These are phyloP conservation scores for Microplitis demolitor DNA, from an alignment of 1,140 invertebrate genomes.

Conservation along the genomic window DNA sequence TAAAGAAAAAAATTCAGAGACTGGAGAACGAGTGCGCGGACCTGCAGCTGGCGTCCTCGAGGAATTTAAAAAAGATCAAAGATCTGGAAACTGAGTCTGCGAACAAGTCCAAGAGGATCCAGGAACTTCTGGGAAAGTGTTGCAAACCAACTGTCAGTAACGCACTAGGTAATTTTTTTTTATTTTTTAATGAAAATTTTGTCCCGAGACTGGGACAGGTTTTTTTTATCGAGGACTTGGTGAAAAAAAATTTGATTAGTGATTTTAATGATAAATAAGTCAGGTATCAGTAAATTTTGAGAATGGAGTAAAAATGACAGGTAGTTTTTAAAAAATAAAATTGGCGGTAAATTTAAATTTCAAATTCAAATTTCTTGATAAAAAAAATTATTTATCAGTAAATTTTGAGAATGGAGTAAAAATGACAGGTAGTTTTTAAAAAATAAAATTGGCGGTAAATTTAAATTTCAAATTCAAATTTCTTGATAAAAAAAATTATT, in stretches of 20 bases:
- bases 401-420: background rate
- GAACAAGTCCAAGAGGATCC: constrained; percentile 64
- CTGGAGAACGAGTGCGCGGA: constrained; percentile 67
- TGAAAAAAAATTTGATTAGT: too few species aligned
- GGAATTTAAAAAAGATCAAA: constrained; percentile 64
- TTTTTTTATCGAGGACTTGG: too few species aligned
- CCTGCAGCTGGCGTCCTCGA: constrained; percentile 64
- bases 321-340: too few species aligned
- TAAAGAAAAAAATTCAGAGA: constrained; percentile 65
- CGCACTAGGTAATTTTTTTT: constrained; percentile 43
- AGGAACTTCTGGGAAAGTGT: constrained; percentile 66
- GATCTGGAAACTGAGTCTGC: constrained; percentile 64
- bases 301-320: too few species aligned
- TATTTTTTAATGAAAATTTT: background rate
- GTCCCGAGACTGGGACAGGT: background rate
- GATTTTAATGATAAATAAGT: too few species aligned
- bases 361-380: too few species aligned
- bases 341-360: too few species aligned
- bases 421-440: background rate
- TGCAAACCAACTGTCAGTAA: constrained; percentile 60
- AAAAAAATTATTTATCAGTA: too few species aligned
- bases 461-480: too few species aligned
- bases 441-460: background rate
- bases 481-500: too few species aligned
- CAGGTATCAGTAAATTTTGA: background rate